Evolutionary conservation across 2,113 vertebrate species (phyloP).

Genomic region (Pygoscelis adeliae): DNA sequence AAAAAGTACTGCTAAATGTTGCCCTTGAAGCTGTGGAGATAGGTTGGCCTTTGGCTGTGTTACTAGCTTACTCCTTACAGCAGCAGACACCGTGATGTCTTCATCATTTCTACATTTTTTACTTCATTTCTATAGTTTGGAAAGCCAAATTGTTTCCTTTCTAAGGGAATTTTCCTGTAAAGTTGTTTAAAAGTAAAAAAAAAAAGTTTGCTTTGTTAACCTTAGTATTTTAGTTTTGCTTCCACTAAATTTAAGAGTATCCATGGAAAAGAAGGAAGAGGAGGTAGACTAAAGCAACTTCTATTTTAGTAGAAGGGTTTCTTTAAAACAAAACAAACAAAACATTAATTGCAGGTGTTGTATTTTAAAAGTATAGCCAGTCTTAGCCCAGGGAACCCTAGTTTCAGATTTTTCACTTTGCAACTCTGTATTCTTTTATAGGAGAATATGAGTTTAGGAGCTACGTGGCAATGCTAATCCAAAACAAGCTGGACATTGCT

Average conservation of each 20-base stretch:
- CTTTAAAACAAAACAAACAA: neutral
- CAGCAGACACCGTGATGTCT: neutral
- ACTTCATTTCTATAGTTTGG: neutral
- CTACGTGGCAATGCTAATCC: neutral
- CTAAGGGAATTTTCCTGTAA: neutral
- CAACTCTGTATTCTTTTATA: neutral
- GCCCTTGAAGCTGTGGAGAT: neutral
- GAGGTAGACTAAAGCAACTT: neutral
- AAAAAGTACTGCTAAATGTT: neutral
- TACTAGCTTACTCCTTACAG: neutral
- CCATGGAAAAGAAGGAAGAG: neutral
- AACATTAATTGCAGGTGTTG: neutral
- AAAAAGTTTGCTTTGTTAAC: neutral
- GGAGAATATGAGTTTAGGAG: neutral
- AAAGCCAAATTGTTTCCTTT: neutral
- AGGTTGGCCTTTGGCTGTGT: neutral
- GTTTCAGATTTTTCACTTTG: neutral
- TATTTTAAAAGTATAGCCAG: neutral
- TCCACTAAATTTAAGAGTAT: neutral
- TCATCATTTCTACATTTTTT: neutral
- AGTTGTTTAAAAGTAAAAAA: neutral
- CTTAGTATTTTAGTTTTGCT: neutral
- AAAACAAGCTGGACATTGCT: neutral
- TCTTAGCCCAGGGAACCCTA: neutral
- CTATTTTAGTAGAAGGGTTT: neutral